phyloP scores from a whole-genome alignment of 2,888 invertebrate species.

The Eupithecia dodoneata region DNA sequence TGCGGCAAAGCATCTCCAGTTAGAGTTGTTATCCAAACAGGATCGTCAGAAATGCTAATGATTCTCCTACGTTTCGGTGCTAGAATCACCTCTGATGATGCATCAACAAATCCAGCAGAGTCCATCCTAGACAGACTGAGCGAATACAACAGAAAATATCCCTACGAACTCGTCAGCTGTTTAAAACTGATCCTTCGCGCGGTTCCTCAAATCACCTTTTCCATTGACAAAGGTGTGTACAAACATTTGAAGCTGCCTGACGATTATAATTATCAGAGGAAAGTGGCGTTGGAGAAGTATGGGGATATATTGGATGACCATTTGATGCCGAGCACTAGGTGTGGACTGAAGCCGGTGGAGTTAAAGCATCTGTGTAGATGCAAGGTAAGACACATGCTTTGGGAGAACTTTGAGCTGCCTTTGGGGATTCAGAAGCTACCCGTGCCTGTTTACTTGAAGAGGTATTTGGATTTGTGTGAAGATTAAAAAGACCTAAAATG shows the following conservation, averaged over 20 bases:
- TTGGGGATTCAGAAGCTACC: slow-evolving; percentile 88
- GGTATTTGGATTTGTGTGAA: slow-evolving; percentile 89
- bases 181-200: slow-evolving; percentile 87
- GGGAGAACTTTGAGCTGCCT: slow-evolving; percentile 89
- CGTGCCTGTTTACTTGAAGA: slow-evolving; percentile 86
- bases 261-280: slow-evolving; percentile 78
- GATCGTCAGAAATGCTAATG: slow-evolving; percentile 89
- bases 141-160: slow-evolving; percentile 86
- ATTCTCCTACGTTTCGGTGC: slow-evolving; percentile 90
- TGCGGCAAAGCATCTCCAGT: slow-evolving; percentile 90
- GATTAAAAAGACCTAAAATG: slow-evolving; percentile 79
- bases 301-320: slow-evolving; percentile 83
- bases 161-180: slow-evolving; percentile 88
- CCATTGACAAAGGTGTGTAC: slow-evolving; percentile 66
- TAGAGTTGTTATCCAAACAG: slow-evolving; percentile 89
- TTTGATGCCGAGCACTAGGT: slow-evolving; percentile 84
- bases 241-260: slow-evolving; percentile 67
- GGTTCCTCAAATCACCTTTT: slow-evolving; percentile 83
- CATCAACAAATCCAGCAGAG: slow-evolving; percentile 85
- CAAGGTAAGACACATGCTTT: slow-evolving; percentile 86
- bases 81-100: slow-evolving; percentile 82
- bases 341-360: slow-evolving; percentile 86
- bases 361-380: slow-evolving; percentile 91
- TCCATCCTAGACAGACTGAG: slow-evolving; percentile 86
- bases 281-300: slow-evolving; percentile 71